These are phyloP conservation scores for Geococcyx californianus DNA, from an alignment of 2,113 vertebrate species.

Conservation along the genomic window DNA sequence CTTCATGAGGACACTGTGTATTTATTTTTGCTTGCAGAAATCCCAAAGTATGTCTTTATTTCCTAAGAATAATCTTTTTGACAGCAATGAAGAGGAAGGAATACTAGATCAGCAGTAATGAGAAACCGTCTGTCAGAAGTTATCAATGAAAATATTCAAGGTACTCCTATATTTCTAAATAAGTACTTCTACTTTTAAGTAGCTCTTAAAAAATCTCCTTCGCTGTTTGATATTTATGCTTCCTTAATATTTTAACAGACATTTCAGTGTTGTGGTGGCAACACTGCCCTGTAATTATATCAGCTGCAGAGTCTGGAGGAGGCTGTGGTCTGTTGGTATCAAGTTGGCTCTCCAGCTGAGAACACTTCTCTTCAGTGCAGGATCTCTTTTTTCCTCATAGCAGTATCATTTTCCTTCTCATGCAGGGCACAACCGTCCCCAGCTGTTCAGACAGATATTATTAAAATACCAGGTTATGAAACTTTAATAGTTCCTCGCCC, in stretches of 20 bases:
- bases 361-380: neutral
- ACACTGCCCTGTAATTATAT: neutral
- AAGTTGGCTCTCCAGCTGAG: neutral
- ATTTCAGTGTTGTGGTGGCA: neutral
- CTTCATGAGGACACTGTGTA: slow-evolving; percentile 15
- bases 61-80: neutral
- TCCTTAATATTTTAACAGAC: neutral
- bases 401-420: neutral
- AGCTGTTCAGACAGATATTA: neutral
- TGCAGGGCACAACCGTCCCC: neutral
- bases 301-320: neutral
- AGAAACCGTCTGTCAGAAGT: neutral
- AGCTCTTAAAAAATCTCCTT: neutral
- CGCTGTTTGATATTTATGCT: neutral
- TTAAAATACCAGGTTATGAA: slow-evolving; percentile 7
- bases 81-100: neutral
- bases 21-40: slow-evolving; percentile 44
- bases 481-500: neutral
- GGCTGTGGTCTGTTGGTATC: neutral
- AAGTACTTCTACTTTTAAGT: neutral
- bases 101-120: neutral
- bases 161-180: neutral
- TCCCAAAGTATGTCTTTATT: slow-evolving; percentile 18
- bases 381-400: neutral
- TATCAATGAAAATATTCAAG: neutral